Evolutionary conservation across 2,888 invertebrate species (phyloP), one percentile per base, ranked within the genome.

Genomic region (Ephialtes manifestator): DNA sequence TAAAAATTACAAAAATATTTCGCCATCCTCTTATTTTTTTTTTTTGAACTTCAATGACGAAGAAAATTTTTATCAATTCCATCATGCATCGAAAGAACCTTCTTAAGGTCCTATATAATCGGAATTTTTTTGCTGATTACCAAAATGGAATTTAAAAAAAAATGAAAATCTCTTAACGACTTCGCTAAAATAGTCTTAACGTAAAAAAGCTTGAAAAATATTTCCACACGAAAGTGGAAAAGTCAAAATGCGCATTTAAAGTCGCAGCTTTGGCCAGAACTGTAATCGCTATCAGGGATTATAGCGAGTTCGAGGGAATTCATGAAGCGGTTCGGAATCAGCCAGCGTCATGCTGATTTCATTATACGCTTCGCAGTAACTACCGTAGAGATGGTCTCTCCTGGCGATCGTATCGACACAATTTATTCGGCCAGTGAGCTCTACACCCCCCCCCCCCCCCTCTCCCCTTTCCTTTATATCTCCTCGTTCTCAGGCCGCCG

Each of bases 331-430:
- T 74, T 68, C 48, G 20, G 65, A 67, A 67, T 78, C 72, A 68
- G 68, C 15, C 20, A 75, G 43, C 67, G 70, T 46, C 55, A 60
- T 39, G 58, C 70, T 70, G 76, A 80, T 81, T 81, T 81, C 58
- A 84, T 77, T 76, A 71, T 71, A 68, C 75, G 39, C 70, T 71
- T 70, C 18, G 46, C 51, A 39, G 55, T 51, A 83, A 46, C 48
- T 39, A 24, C 31, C 10, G 51, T 43, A 51, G 35, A 72, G 24
- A 72, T 46, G 67, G 63, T 39, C 8, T 39, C 31, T 68, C 55
- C 11, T 15, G 53, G 43, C 60, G 80, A 81, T 84, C 53, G 39
- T 84, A 81, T 84, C 81, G 53, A 63, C 20, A 31, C 63, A 72
- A 79, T 71, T 79, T 72, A 79, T 72, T 79, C 63, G 71, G 53